Conservation (phyloP, 2,888 invertebrate genomes). For the Ceramica pisi region DNA sequence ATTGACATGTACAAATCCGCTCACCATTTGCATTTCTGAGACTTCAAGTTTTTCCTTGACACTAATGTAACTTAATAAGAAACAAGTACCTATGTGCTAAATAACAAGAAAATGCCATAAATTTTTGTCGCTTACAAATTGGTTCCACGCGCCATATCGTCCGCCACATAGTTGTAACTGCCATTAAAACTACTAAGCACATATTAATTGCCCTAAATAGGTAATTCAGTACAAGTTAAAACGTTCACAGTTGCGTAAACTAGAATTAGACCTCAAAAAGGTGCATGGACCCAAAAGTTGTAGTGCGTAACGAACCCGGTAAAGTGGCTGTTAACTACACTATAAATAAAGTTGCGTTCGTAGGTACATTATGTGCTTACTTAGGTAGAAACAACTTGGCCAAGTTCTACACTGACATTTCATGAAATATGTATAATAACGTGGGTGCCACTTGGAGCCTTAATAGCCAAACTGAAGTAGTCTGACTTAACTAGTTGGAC, state of each 20-base stretch:
- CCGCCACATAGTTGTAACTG: conserved; percentile 35
- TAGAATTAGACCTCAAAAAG: conserved; percentile 69
- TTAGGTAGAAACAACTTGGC: conserved; percentile 39
- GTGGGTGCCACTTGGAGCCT: conserved; percentile 39
- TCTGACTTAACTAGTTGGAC: conserved; percentile 39
- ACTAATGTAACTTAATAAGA: conserved; percentile 4
- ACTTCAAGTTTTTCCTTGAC: conserved; percentile 15
- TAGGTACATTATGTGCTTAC: conserved; percentile 45
- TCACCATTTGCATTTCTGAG: conserved; percentile 5
- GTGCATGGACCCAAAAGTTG: conserved; percentile 70
- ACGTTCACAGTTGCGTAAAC: conserved; percentile 65
- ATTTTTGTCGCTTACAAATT: conserved; percentile 40
- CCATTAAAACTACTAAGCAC: conserved; percentile 62
- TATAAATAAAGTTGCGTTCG: conserved; percentile 66
- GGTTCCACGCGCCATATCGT: conserved; percentile 29
- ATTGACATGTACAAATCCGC: conserved; percentile 6
- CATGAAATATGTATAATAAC: conserved; percentile 60
- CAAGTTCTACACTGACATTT: conserved; percentile 47
- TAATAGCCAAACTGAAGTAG: conserved; percentile 48
- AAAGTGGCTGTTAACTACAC: conserved; percentile 69
- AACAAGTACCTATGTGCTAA: conserved; percentile 5
- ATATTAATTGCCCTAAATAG: conserved; percentile 68
- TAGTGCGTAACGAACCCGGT: conserved; percentile 67
- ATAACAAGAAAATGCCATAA: conserved; percentile 33
- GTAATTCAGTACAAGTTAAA: conserved; percentile 63